These are phyloP conservation scores for Cephus spinipes DNA, from an alignment of 2,888 invertebrate genomes.

Conservation along the genomic window DNA sequence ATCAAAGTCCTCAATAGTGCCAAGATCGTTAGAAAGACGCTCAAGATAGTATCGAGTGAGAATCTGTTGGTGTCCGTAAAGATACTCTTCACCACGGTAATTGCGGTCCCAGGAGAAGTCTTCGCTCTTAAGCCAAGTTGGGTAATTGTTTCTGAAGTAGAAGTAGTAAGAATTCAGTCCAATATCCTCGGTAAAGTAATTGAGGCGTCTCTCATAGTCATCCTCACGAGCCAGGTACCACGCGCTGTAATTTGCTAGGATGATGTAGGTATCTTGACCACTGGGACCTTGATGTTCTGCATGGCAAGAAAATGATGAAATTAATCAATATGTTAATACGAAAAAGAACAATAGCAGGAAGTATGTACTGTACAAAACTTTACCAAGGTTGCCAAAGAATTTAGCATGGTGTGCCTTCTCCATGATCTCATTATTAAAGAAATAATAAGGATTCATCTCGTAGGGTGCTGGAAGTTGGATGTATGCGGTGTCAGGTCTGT, in stretches of 20 bases:
- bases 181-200: constrained; percentile 79
- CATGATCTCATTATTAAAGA: constrained; percentile 73
- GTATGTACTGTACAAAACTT: background rate
- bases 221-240: constrained; percentile 68
- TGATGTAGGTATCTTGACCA: constrained; percentile 66
- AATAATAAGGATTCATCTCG: constrained; percentile 76
- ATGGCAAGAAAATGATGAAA: constrained; percentile 1
- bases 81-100: constrained; percentile 68
- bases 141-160: constrained; percentile 73
- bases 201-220: constrained; percentile 72
- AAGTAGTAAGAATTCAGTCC: constrained; percentile 77
- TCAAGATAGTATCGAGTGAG: constrained; percentile 70
- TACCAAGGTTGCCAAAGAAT: constrained; percentile 57
- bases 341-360: background rate
- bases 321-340: background rate
- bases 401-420: constrained; percentile 65
- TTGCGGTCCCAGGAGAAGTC: constrained; percentile 63
- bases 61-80: constrained; percentile 68
- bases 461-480: constrained; percentile 76
- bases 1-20: constrained; percentile 66
- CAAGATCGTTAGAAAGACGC: constrained; percentile 69
- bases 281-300: constrained; percentile 45
- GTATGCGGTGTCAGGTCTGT: constrained; percentile 72
- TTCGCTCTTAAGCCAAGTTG: constrained; percentile 74
- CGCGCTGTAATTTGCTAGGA: constrained; percentile 73